These are phyloP conservation scores for Campylomormyrus numenius DNA, from an alignment of 2,113 vertebrate genomes.

Conservation along the genomic window DNA sequence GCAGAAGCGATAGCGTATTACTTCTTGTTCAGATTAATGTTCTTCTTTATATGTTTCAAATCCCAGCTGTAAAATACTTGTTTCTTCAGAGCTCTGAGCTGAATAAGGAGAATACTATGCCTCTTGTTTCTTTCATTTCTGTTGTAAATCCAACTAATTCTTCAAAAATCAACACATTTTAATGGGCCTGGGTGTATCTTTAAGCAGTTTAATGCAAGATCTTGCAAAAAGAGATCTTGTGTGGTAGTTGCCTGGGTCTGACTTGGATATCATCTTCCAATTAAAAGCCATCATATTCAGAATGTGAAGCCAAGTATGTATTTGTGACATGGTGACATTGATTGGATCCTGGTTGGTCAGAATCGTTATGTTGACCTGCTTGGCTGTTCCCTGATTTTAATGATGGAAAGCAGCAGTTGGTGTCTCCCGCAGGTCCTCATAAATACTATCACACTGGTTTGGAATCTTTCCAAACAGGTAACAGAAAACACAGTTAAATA, in stretches of 20 bases:
- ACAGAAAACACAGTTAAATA: not conserved
- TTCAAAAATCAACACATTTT: not conserved
- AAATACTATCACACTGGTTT: not conserved
- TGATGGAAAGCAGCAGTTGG: not conserved
- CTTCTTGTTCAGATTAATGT: not conserved
- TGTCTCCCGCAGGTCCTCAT: not conserved
- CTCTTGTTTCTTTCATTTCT: not conserved
- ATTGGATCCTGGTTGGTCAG: not conserved
- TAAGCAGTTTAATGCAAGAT: not conserved
- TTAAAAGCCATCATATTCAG: not conserved
- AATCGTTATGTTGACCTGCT: not conserved
- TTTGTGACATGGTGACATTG: not conserved
- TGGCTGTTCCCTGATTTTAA: not conserved
- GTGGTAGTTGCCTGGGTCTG: not conserved
- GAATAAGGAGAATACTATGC: not conserved
- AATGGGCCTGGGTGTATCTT: not conserved
- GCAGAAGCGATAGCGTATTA: not conserved
- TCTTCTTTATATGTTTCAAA: not conserved
- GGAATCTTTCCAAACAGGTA: not conserved
- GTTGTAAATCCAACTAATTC: not conserved
- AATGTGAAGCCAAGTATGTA: not conserved
- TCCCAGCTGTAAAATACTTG: not conserved
- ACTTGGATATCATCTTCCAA: not conserved
- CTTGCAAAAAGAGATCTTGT: not conserved
- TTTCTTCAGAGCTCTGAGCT: not conserved